These are phyloP conservation scores for Allophyes oxyacanthae DNA, from an alignment of 2,888 invertebrate species.

Conservation along the genomic window DNA sequence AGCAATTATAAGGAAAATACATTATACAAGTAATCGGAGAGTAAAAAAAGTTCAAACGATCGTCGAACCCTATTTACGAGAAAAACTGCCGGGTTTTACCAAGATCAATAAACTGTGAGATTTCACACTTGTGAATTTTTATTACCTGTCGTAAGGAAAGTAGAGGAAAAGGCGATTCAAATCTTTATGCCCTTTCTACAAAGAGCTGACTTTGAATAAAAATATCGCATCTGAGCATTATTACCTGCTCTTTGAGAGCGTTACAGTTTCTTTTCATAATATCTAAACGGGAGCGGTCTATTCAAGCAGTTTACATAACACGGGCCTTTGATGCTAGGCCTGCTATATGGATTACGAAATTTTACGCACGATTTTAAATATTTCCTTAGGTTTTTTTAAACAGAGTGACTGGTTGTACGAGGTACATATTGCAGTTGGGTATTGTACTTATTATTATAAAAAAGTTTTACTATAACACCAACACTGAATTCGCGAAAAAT, in stretches of 20 bases:
- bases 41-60: not conserved
- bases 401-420: too few relatives aligned
- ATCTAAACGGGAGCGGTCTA: conserved; percentile 6
- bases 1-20: conserved; percentile 1
- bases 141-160: conserved; percentile 7
- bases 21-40: not conserved
- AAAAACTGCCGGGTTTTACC: conserved; percentile 23
- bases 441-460: too few relatives aligned
- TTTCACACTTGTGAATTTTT: conserved; percentile 26
- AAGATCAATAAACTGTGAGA: conserved; percentile 38
- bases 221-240: conserved; percentile 22
- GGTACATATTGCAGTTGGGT: too few relatives aligned
- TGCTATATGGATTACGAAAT: too few relatives aligned
- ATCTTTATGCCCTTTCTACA: conserved; percentile 5
- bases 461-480: too few relatives aligned
- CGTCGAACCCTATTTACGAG: conserved; percentile 1
- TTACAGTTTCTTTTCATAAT: conserved; percentile 24
- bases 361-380: too few relatives aligned
- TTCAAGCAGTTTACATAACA: conserved; percentile 23
- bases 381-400: too few relatives aligned
- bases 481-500: too few relatives aligned
- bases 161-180: conserved; percentile 6
- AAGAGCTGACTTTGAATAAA: conserved; percentile 13
- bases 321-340: conserved; percentile 3
- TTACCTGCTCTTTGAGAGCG: conserved; percentile 18